phyloP scores from a whole-genome alignment of 2,888 invertebrate species.

The Acronicta psi region DNA sequence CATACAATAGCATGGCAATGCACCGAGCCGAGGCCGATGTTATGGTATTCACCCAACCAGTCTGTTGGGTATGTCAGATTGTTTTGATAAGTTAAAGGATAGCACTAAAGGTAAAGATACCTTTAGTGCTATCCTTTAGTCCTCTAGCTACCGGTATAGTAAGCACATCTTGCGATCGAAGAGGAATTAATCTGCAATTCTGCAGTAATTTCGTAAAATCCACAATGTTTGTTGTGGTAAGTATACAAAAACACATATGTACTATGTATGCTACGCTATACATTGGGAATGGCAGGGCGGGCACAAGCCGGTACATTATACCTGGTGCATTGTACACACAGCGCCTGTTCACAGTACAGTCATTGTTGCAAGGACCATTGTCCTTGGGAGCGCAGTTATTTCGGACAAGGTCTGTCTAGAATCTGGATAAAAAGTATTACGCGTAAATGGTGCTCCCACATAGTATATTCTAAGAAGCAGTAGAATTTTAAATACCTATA shows the following conservation, averaged over 20 bases:
- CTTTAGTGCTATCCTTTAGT: too few species aligned
- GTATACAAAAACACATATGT: conserved; percentile 1
- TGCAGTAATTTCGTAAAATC: too few species aligned
- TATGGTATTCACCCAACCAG: too few species aligned
- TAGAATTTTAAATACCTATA: too few species aligned
- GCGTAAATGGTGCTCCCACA: not conserved
- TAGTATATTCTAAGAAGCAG: not conserved
- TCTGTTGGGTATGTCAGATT: too few species aligned
- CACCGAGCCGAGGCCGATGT: not conserved
- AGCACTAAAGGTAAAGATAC: too few species aligned
- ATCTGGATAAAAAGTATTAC: conserved; percentile 13
- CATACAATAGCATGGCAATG: not conserved
- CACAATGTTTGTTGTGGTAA: too few species aligned
- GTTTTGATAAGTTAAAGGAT: too few species aligned
- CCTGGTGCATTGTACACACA: conserved; percentile 37
- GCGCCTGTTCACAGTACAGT: conserved; percentile 18
- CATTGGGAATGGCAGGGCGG: conserved; percentile 11
- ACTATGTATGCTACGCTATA: not conserved
- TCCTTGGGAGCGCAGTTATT: conserved; percentile 38
- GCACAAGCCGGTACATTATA: conserved; percentile 11
- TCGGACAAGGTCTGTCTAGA: conserved; percentile 37
- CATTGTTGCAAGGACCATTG: conserved; percentile 52
- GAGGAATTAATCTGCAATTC: too few species aligned
- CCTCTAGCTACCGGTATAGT: too few species aligned
- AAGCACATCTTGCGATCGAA: too few species aligned